A percentile compares a stretch with the other conserved stretches of the same genome.
phyloP scores from a whole-genome alignment of 2,113 vertebrate species.

The Aldabrachelys gigantea region DNA sequence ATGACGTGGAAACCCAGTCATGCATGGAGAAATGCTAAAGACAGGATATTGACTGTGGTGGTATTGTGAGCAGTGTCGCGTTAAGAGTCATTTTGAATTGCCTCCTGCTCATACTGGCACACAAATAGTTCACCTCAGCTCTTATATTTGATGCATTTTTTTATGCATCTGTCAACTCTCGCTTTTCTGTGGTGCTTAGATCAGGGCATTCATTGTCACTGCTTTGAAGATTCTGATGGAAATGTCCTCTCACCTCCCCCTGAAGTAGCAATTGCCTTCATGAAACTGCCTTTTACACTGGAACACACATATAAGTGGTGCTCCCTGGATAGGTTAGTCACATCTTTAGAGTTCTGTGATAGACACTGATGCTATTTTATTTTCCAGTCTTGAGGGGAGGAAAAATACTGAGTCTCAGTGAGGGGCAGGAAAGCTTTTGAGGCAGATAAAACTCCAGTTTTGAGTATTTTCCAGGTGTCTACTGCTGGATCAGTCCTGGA shows the following conservation, averaged over 20 bases:
- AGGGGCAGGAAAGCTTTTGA: background rate
- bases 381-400: background rate
- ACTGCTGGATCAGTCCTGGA: background rate
- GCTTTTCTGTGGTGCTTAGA: slow-evolving; percentile 23
- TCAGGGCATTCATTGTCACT: slow-evolving; percentile 3
- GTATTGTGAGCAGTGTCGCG: slow-evolving; percentile 44
- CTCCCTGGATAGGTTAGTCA: slow-evolving; percentile 1
- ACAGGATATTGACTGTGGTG: slow-evolving; percentile 39
- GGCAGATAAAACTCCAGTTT: background rate
- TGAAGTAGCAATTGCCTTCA: background rate
- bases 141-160: background rate
- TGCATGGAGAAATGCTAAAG: slow-evolving; percentile 58
- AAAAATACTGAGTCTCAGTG: background rate
- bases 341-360: background rate
- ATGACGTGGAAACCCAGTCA: slow-evolving; percentile 65
- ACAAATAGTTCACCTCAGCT: slow-evolving; percentile 1
- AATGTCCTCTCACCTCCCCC: background rate
- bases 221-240: slow-evolving; percentile 43
- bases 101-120: background rate
- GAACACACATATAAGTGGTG: slow-evolving; percentile 24
- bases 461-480: background rate
- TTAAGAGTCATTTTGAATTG: background rate
- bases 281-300: background rate
- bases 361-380: background rate
- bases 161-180: background rate